A percentile compares a stretch with the other conserved stretches of the same genome.
phyloP scores from a whole-genome alignment of 2,113 vertebrate species.

The Tympanuchus pallidicinctus region DNA sequence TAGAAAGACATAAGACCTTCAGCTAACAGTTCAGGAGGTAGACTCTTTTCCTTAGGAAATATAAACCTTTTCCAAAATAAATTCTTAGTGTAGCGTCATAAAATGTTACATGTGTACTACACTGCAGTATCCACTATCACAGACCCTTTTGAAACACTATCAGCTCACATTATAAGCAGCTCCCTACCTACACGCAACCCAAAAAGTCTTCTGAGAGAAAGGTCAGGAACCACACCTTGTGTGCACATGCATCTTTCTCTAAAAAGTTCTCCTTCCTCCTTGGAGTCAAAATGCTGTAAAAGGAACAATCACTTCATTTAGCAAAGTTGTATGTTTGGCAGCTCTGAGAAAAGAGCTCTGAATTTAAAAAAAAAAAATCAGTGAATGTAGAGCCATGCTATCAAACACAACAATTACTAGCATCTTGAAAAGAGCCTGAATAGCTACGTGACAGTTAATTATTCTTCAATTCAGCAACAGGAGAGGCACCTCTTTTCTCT shows the following conservation, averaged over 20 bases:
- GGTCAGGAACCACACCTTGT: neutral
- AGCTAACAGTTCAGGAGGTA: neutral
- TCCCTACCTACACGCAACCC: neutral
- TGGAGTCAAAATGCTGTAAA: neutral
- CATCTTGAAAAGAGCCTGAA: neutral
- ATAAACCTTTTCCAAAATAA: neutral
- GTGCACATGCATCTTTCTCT: neutral
- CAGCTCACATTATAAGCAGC: neutral
- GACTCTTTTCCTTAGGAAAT: neutral
- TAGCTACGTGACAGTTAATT: neutral
- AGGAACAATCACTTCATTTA: neutral
- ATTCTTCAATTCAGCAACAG: neutral
- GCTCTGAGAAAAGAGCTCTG: neutral
- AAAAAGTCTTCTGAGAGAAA: neutral
- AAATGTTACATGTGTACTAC: fast-evolving
- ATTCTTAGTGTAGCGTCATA: neutral
- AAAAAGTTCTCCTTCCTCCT: neutral
- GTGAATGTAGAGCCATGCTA: neutral
- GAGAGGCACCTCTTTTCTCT: slow-evolving; percentile 20
- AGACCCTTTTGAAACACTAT: neutral
- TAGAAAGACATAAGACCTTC: neutral
- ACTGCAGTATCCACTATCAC: neutral
- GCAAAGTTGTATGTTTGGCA: neutral
- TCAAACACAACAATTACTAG: neutral
- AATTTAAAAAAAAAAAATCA: neutral